Evolutionary conservation across 1,140 invertebrate genomes (phyloP), one percentile per base, ranked within the genome.

Genomic region (Chymomyza costata): DNA sequence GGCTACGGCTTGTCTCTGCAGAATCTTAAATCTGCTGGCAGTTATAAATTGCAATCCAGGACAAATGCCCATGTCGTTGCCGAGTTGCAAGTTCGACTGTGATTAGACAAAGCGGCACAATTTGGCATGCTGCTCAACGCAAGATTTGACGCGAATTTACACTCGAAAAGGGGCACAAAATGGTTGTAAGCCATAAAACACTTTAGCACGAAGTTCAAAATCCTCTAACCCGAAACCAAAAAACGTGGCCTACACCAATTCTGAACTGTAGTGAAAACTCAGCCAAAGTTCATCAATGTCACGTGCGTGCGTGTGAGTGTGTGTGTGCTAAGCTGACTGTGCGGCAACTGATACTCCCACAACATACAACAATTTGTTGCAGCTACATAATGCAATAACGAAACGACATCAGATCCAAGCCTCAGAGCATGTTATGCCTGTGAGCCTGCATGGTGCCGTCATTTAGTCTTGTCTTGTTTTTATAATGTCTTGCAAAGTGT

Each of bases 231-330:
- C n/a, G n/a, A n/a, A n/a, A n/a, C n/a, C n/a, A n/a, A 34, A 34
- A 6, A 28, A 28, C 25, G 10, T 10, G 10, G 10, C 25, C 25
- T 10, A 10, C 25, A 28, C 25, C 25, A 28, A 28, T 10, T 6
- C 25, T 6, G n/a, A n/a, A n/a, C n/a, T n/a, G n/a, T 28, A 28
- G 25, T 6, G 7, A 34, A 34, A 34, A 34, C 31, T n/a, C 65
- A 48, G 64, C 49, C 45, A 61, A 80, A 81, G 73, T 80, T 81
- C 73, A 80, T 80, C 73, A 80, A 73, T 68, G 73, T 80, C 73
- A 73, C 60, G 64, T 67, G 58, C 44, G 10, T 13, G 35, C 5
- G 2, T 10, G 21, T 25, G 21, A 5, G 21, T 25, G 21, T n/a
- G 21, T 25, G 3, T 8, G 3, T 25, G 21, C 21, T 25, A 5